phyloP scores from a whole-genome alignment of 2,888 invertebrate species.

The Lydus trimaculatus region DNA sequence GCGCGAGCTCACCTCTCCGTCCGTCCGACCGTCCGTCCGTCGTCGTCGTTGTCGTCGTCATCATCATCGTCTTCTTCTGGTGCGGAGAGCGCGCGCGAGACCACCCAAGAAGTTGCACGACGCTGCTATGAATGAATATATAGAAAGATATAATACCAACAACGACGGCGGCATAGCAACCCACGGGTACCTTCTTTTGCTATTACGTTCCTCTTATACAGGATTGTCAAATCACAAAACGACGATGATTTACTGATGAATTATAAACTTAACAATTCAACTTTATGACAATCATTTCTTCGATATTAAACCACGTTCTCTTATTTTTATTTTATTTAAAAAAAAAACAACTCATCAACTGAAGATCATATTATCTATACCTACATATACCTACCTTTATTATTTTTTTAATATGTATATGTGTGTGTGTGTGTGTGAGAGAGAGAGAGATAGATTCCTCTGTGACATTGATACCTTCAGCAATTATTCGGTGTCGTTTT shows the following conservation, averaged over 20 bases:
- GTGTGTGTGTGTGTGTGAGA: background rate
- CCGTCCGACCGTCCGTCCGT: too few relatives aligned
- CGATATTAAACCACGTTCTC: too few relatives aligned
- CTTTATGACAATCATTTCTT: too few relatives aligned
- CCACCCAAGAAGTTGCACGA: slow-evolving; percentile 51
- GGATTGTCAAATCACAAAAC: background rate
- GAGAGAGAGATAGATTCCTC: background rate
- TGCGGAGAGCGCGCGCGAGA: slow-evolving; percentile 44
- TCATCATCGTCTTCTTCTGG: slow-evolving; percentile 22
- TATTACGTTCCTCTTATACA: background rate
- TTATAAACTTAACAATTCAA: slow-evolving; percentile 55
- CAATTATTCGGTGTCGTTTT: slow-evolving; percentile 16
- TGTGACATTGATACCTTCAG: slow-evolving; percentile 11
- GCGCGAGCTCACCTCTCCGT: slow-evolving; percentile 1
- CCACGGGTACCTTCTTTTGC: slow-evolving; percentile 34
- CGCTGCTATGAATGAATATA: slow-evolving; percentile 53
- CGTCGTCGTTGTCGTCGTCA: background rate
- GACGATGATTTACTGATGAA: slow-evolving; percentile 47
- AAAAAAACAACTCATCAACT: slow-evolving; percentile 28
- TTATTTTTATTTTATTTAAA: too few relatives aligned
- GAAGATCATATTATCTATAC: slow-evolving; percentile 25
- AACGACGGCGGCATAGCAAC: slow-evolving; percentile 47
- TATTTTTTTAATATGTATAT: background rate
- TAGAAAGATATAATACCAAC: background rate
- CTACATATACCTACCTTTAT: slow-evolving; percentile 16